Evolutionary conservation across 2,888 invertebrate genomes (phyloP), one percentile per base, ranked within the genome.

Genomic region (Steinernema carpocapsae): DNA sequence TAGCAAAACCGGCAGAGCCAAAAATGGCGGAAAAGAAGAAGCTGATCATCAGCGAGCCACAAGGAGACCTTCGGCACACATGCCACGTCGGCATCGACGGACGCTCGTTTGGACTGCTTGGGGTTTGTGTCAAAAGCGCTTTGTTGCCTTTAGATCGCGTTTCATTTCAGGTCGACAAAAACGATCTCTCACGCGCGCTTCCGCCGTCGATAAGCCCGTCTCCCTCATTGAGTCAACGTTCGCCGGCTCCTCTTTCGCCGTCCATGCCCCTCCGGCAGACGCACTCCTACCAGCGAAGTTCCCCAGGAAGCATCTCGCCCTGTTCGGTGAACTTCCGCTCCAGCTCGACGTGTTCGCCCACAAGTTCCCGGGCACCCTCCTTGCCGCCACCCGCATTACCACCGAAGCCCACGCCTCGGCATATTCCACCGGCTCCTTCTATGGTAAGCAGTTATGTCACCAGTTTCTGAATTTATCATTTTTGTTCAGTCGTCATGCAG

Each of bases 81-180:
- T 92, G 92, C 10, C 99, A 99, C 88, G 94, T 99, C 14, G 97
- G 97, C 0, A 91, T 95, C 56, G 97, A 99, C 88, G 97, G 97
- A 0, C 94, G 95, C 37, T 94, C 94, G 87, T 99, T 99, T 88
- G 97, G 97, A 1, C 95, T 99, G 88, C 92, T 99, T 87, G 88
- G 80, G 88, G 88, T 77, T 85, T 86, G 78, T 88, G 17, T 22
- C 19, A 89, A 91, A 89, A 78, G 86, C 94, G 76, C 95, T 95
- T 42, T 92, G 93, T 42, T 94, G 95, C 89, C 92, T 94, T 70
- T 4, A 22, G 70, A 24, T 70, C 37, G 24, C 14, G 26, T 94
- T 73, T 73, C 19, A 6, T 76, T 80, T 51, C 48, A 84, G 77
- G 75, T 84, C 43, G 82, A 83, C 72, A 84, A 85, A 72, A 81